phyloP scores from a whole-genome alignment of 2,888 invertebrate genomes.

The Acrobasis repandana region DNA sequence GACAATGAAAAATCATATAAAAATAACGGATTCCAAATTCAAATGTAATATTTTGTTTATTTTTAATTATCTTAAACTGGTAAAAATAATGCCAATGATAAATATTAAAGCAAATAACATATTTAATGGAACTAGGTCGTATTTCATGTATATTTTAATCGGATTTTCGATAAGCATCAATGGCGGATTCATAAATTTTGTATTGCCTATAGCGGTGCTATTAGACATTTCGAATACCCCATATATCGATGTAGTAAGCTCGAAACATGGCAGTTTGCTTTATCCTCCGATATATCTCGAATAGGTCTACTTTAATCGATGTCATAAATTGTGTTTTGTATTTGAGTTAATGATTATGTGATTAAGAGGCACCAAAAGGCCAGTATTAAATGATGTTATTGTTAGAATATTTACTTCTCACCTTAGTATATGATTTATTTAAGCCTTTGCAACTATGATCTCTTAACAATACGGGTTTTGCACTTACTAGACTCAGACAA shows the following conservation, averaged over 20 bases:
- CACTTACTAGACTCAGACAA: no score
- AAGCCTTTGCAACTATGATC: no score
- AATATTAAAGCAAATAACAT: background rate
- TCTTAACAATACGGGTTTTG: no score
- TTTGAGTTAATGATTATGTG: background rate
- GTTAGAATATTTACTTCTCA: no score
- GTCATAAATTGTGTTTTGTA: slow-evolving; percentile 24
- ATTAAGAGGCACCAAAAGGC: no score
- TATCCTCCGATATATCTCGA: slow-evolving; percentile 61
- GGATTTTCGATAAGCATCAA: background rate
- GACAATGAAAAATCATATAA: no score
- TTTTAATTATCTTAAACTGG: no score
- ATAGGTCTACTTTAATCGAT: slow-evolving; percentile 20
- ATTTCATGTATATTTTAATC: background rate
- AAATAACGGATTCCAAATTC: no score
- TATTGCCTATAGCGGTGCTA: slow-evolving; percentile 14
- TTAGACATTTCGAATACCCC: slow-evolving; percentile 51
- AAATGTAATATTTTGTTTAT: no score
- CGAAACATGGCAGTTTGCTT: slow-evolving; percentile 54
- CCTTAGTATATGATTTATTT: no score
- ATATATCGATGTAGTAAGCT: slow-evolving; percentile 55
- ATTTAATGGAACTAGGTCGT: background rate
- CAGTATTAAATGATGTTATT: no score
- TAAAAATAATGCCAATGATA: background rate
- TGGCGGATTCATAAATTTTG: slow-evolving; percentile 14